These are phyloP conservation scores for Enteromius trimaculatus DNA, from an alignment of 2,797 vertebrate genomes.

Conservation along the genomic window DNA sequence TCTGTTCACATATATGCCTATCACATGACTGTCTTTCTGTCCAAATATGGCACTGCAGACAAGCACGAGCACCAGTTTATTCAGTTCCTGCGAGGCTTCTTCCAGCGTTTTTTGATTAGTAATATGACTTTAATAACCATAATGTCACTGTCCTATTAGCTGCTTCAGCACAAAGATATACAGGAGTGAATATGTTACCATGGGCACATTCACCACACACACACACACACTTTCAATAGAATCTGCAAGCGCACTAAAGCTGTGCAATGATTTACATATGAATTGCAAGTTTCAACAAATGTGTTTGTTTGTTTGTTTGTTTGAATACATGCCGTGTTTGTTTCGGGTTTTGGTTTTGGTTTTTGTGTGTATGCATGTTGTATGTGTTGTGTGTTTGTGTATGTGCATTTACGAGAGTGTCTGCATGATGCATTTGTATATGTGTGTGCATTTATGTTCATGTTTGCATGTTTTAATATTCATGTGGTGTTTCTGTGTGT, in stretches of 20 bases:
- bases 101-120: conserved; percentile 8
- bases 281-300: conserved; percentile 10
- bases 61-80: not conserved
- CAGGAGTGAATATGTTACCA: conserved; percentile 6
- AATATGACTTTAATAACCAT: not conserved
- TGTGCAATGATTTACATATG: conserved; percentile 43
- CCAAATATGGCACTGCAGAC: not conserved
- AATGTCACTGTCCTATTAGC: not conserved
- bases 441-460: not conserved
- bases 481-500: conserved; percentile 7
- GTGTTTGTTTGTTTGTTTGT: conserved; percentile 18
- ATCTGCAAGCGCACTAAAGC: conserved; percentile 1
- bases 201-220: conserved; percentile 31
- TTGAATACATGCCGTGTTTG: not conserved
- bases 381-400: conserved; percentile 13
- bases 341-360: not conserved
- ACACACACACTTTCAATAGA: not conserved
- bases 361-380: not conserved
- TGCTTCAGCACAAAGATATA: conserved; percentile 4
- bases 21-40: not conserved
- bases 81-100: not conserved
- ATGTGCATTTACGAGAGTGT: not conserved
- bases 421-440: not conserved
- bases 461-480: conserved; percentile 16
- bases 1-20: not conserved